Evolutionary conservation across 2,113 vertebrate species (phyloP).

Genomic region (Lophotis ruficrista): DNA sequence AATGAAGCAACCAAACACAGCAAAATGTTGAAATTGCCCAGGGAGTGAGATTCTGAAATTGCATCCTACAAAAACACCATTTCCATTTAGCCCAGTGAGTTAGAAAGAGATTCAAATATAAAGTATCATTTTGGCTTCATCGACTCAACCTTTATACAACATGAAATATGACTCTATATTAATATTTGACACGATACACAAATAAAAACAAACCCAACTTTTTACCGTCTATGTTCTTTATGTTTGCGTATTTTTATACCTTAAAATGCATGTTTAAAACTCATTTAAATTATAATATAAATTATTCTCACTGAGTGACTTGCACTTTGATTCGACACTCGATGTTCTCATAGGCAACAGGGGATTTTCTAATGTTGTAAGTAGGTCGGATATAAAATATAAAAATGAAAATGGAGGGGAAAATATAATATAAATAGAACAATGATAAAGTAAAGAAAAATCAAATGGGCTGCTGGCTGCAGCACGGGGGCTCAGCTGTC

Average conservation of each 20-base stretch:
- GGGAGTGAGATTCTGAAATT: constrained; percentile 11
- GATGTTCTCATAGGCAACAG: neutral
- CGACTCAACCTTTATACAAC: neutral
- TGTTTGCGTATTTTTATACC: neutral
- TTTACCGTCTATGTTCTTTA: neutral
- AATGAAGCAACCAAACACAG: neutral
- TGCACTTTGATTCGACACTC: neutral
- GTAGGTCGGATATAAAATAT: neutral
- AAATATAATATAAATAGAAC: neutral
- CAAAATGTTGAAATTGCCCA: constrained; percentile 4
- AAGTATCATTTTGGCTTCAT: neutral
- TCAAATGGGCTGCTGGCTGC: neutral
- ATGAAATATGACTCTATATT: neutral
- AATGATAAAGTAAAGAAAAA: neutral
- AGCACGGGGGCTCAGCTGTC: neutral
- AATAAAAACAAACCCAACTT: neutral
- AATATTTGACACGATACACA: neutral
- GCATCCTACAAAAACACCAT: neutral
- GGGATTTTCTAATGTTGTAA: neutral
- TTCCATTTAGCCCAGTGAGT: neutral
- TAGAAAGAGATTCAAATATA: neutral
- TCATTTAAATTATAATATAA: neutral
- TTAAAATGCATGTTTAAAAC: neutral
- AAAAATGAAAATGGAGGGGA: neutral
- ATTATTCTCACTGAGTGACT: neutral